Conservation (phyloP, 2,888 invertebrate species). For the Lycocerus yunnanus region DNA sequence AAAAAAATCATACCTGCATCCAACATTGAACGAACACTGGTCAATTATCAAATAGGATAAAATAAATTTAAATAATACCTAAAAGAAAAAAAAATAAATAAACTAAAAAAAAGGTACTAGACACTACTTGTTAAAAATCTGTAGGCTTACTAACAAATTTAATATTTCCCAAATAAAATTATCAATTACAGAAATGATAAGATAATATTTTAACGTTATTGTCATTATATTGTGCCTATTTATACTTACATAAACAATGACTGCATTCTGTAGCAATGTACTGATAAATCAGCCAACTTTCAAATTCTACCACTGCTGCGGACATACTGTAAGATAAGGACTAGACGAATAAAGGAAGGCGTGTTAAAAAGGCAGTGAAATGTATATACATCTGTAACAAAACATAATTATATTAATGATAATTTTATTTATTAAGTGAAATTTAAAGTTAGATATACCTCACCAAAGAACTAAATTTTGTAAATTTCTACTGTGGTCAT, state of each 20-base stretch:
- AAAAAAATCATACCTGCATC: conserved; percentile 62
- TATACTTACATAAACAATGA: conserved; percentile 68
- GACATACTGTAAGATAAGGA: conserved; percentile 10
- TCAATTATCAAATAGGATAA: conserved; percentile 41
- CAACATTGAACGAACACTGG: conserved; percentile 57
- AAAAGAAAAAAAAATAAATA: conserved; percentile 48
- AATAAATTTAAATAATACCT: conserved; percentile 53
- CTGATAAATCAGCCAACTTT: conserved; percentile 73
- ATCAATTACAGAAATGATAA: conserved; percentile 16
- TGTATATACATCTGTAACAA: conserved; percentile 12
- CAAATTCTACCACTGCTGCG: conserved; percentile 56
- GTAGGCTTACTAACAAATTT: not conserved
- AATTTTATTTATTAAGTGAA: not conserved
- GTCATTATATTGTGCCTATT: not conserved
- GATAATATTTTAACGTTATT: not conserved
- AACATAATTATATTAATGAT: not conserved
- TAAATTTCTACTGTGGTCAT: no score
- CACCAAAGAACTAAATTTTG: not conserved
- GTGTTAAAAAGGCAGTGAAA: conserved; percentile 12
- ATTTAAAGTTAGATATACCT: not conserved
- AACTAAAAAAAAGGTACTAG: conserved; percentile 34
- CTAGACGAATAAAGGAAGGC: conserved; percentile 13
- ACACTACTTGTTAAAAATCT: not conserved
- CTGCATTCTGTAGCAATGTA: conserved; percentile 70
- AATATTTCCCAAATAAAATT: not conserved